Base-by-base conservation (phyloP, 2,113 vertebrate species). In the Mormyrus lacerda region DNA sequence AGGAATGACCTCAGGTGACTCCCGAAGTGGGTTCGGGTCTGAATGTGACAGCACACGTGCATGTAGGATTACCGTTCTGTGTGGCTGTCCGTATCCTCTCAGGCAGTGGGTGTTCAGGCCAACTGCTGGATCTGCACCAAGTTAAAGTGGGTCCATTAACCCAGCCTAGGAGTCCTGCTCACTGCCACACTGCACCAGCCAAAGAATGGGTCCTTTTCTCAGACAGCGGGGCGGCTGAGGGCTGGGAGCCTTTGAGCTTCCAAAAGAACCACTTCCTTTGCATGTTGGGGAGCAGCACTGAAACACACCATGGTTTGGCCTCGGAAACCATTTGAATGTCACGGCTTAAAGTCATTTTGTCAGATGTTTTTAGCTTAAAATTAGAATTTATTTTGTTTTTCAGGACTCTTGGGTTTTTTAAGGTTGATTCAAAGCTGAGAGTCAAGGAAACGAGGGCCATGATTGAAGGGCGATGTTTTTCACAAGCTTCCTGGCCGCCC, bases 281-380 rank as follows among this genome's bases (percentile, higher is more conserved):
- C 93, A 94, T 95, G 95, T 96, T 95, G 95, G 95, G 94, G 93
- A 94, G 90, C 93, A 92, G 92, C 94, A 95, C 95, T 95, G 93
- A 94, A 95, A 94, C 85, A 92, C 93, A 94, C 94, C 94, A 95
- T 90, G 89, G 90, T 91, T 90, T 88, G 90, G 92, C 90, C 91
- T 93, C 89, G 89, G 92, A 92, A 89, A 85, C 90, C 89, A 90
- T 53, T 84, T 86, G 90, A 91, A 76, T 93, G 92, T 92, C 93
- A 93, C 94, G 94, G 93, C 89, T 92, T 21, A 91, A 91, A 91
- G 92, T 88, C 93, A 55, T 92, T 92, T 92, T 91, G 35, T 92
- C 88, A 89, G 87, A 44, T 92, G 89, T 53, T 87, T 87, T 87
- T 55, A 53, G 48, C 47, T 44, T 50, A 51, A 53, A 87, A 87